These are phyloP conservation scores for Paramuricea clavata DNA, from an alignment of 92 coral and sea anemone genomes.

Conservation along the genomic window DNA sequence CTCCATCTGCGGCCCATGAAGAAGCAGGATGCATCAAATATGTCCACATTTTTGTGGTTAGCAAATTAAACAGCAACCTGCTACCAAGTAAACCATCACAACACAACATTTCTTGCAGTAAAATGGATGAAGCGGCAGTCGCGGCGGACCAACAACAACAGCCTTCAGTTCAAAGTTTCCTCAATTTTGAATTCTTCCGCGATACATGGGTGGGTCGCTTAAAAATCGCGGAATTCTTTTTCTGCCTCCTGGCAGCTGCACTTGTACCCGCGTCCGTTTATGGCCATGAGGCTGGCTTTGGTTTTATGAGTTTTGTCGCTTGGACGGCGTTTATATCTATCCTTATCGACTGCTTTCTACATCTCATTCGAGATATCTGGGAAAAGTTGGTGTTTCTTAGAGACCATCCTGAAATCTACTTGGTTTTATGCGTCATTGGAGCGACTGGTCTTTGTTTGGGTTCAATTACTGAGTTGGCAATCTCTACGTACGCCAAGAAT, in stretches of 20 bases:
- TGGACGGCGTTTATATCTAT: slow-evolving; percentile 90
- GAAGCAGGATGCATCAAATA: neutral
- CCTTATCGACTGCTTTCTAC: slow-evolving; percentile 80
- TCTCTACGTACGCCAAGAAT: slow-evolving; percentile 46
- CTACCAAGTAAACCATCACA: neutral
- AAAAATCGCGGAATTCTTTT: slow-evolving; percentile 10
- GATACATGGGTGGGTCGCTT: slow-evolving; percentile 35
- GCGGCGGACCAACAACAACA: neutral
- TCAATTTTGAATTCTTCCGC: slow-evolving; percentile 15
- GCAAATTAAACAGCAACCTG: neutral
- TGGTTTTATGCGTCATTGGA: slow-evolving; percentile 72
- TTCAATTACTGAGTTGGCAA: slow-evolving; percentile 68
- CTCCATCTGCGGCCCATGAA: too few species aligned
- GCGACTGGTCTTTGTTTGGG: slow-evolving; percentile 77
- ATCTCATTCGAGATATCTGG: slow-evolving; percentile 81
- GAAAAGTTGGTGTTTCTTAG: slow-evolving; percentile 80
- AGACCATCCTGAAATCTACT: slow-evolving; percentile 76
- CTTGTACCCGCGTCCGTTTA: slow-evolving; percentile 7
- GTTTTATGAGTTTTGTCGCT: slow-evolving; percentile 82
- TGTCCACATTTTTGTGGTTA: neutral
- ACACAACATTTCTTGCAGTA: neutral
- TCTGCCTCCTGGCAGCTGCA: slow-evolving; percentile 23
- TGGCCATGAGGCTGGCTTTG: slow-evolving; percentile 49
- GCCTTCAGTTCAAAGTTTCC: neutral
- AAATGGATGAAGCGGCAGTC: slow-evolving; percentile 33